These are phyloP conservation scores for Merluccius polli DNA, from an alignment of 2,797 vertebrate genomes.

Conservation along the genomic window DNA sequence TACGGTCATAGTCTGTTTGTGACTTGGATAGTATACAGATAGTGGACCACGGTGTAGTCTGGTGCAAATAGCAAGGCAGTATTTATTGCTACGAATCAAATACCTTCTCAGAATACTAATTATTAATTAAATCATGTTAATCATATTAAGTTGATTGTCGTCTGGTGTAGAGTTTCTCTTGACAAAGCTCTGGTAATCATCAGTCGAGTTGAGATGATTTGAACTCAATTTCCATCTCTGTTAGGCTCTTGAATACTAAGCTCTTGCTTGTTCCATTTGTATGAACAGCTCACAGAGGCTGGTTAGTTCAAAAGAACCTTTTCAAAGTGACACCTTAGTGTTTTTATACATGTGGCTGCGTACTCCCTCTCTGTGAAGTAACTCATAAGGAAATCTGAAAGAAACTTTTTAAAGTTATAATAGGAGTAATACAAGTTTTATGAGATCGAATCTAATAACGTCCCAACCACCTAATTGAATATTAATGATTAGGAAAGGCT, in stretches of 20 bases:
- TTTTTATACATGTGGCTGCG: no score
- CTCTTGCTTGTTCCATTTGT: not conserved
- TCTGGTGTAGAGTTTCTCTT: not conserved
- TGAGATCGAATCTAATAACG: not conserved
- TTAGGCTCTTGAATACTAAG: not conserved
- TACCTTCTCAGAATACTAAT: not conserved
- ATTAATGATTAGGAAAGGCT: not conserved
- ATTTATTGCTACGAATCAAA: not conserved
- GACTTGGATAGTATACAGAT: conserved; percentile 11
- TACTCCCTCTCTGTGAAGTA: not conserved
- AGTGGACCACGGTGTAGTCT: conserved; percentile 1
- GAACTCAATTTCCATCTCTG: not conserved
- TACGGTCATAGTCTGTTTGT: conserved; percentile 38
- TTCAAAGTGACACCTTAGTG: not conserved
- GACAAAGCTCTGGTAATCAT: not conserved
- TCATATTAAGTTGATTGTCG: not conserved
- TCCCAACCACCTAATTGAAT: not conserved
- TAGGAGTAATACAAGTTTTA: not conserved
- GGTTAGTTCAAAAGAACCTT: not conserved
- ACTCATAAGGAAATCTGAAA: not conserved
- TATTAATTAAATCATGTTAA: not conserved
- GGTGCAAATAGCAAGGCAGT: conserved; percentile 9
- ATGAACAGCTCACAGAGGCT: not conserved
- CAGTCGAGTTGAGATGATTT: not conserved
- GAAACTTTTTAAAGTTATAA: not conserved